Conservation (phyloP, 2,113 vertebrate genomes). For the Oenanthe melanoleuca region DNA sequence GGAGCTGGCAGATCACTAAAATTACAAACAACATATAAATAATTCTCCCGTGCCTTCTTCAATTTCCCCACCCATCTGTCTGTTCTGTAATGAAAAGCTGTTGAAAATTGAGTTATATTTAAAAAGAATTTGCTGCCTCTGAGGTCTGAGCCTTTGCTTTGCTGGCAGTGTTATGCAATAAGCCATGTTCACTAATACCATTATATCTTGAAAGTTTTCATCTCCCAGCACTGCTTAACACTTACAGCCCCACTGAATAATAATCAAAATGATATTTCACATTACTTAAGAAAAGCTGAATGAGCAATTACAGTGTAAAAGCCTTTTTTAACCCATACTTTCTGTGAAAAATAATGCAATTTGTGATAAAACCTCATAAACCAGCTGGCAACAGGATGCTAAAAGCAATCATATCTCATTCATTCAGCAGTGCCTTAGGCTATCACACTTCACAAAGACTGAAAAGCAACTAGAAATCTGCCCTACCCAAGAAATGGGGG, state of each 20-base stretch:
- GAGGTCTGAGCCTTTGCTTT: background rate
- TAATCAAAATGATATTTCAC: background rate
- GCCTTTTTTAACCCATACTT: background rate
- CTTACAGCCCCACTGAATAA: background rate
- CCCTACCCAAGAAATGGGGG: background rate
- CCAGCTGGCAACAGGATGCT: background rate
- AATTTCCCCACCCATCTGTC: background rate
- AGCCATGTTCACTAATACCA: background rate
- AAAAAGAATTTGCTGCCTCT: background rate
- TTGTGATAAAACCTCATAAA: background rate
- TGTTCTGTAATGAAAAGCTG: conserved; percentile 16
- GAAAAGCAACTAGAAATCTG: background rate
- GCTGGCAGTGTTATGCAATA: background rate
- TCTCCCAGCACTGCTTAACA: background rate
- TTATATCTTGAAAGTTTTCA: background rate
- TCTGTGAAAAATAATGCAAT: background rate
- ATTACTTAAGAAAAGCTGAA: background rate
- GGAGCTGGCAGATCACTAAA: background rate
- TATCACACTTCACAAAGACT: background rate
- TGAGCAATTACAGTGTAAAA: background rate
- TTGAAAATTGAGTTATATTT: conserved; percentile 2
- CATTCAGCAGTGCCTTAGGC: background rate
- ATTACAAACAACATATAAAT: background rate
- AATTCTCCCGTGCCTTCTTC: background rate
- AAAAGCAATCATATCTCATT: background rate